phyloP scores from a whole-genome alignment of 2,797 vertebrate species.

The Masticophis lateralis region DNA sequence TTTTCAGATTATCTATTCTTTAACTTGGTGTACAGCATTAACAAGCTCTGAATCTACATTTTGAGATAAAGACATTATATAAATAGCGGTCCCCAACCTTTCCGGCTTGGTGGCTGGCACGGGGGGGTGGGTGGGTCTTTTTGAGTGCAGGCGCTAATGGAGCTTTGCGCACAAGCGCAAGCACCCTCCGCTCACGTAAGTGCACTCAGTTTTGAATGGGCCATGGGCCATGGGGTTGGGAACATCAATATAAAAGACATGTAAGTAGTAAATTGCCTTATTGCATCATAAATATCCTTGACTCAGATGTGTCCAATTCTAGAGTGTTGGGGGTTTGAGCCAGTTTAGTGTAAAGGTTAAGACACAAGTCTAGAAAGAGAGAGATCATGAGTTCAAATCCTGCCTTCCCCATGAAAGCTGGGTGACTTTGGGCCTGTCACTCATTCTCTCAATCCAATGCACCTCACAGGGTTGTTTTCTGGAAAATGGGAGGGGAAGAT shows the following conservation, averaged over 20 bases:
- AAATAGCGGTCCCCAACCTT: too few species aligned
- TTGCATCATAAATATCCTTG: neutral
- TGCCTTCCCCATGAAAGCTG: neutral
- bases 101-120: too few species aligned
- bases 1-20: neutral
- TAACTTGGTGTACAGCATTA: neutral
- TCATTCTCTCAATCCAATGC: neutral
- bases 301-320: neutral
- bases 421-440: neutral
- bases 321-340: neutral
- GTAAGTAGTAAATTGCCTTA: neutral
- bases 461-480: neutral
- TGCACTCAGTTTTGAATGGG: neutral
- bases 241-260: neutral
- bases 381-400: neutral
- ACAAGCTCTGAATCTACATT: neutral
- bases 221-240: neutral
- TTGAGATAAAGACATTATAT: neutral
- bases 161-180: neutral
- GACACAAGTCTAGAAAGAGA: neutral
- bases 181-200: neutral
- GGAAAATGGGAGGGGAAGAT: neutral
- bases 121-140: rapidly evolving
- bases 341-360: neutral
- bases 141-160: neutral